Evolutionary conservation across 2,888 invertebrate genomes (phyloP), one percentile per base, ranked within the genome.

Genomic region (Anodontia alba): DNA sequence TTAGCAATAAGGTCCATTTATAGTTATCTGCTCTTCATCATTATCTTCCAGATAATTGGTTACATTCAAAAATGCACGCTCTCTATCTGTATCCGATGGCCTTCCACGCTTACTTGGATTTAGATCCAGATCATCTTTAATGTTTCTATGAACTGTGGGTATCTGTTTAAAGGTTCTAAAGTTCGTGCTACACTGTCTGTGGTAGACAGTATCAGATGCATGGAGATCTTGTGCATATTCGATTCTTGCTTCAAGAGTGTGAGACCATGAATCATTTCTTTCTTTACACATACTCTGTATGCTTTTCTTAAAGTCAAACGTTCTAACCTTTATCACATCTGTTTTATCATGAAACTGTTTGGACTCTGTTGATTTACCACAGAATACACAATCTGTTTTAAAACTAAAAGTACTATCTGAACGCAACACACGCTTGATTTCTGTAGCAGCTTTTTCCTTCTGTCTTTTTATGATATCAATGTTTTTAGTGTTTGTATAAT

Each of bases 121-220:
- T 31, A 43, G 20, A 42, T 42, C 17, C 1, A 8, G 7, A 36
- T 42, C 42, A 3, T 67, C 67, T 67, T 26, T 57, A 57, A 57
- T 15, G 15, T 26, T 15, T 49, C 26, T 54, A 23, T 67, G 17
- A n/a, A 5, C 20, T 70, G 17, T 10, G 8, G 26, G 73, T 23
- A 38, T 33, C 36, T 62, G 51, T 49, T 68, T 75, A 15, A 36
- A 46, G 26, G 67, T 75, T 51, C 68, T 46, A 17, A 68, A 67
- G 66, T 68, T 68, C 2, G 31, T 62, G 26, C 68, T 33, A 69
- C 76, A 71, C 29, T 36, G 15, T 26, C 68, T 70, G 33, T 76
- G 76, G 23, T 71, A 76, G 7, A 76, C 57, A 8, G 78, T 43
- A 74, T 78, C 74, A 17, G 66, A 67, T n/a, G 73, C 73, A 51